A percentile compares a stretch with the other conserved stretches of the same genome.
Conservation (phyloP, 2,888 invertebrate species). For the Unio delphinus region DNA sequence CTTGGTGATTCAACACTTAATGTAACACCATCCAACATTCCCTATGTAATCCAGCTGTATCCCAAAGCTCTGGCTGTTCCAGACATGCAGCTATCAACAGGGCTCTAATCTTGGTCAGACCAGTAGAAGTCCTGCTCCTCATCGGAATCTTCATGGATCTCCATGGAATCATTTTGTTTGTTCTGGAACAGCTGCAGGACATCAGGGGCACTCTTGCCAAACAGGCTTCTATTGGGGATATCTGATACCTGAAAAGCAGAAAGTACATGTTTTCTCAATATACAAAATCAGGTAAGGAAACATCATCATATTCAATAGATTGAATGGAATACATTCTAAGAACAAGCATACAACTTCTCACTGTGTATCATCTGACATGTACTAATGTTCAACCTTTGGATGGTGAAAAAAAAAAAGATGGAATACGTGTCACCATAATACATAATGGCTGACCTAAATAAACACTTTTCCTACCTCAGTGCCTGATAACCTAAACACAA, state of each 20-base stretch:
- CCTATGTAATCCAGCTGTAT: too few species aligned
- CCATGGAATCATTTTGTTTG: constrained; percentile 13
- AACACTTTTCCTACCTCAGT: too few species aligned
- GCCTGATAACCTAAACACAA: too few species aligned
- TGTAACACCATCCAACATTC: too few species aligned
- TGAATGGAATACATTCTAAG: not conserved
- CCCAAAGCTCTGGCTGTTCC: too few species aligned
- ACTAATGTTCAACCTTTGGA: too few species aligned
- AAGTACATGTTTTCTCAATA: not conserved
- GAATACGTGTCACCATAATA: too few species aligned
- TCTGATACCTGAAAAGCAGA: constrained; percentile 8
- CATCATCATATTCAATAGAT: not conserved
- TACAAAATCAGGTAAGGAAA: too few species aligned
- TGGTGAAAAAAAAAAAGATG: too few species aligned
- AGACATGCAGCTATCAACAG: not conserved
- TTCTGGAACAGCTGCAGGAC: constrained; percentile 10
- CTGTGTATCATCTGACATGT: not conserved
- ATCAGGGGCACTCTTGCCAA: constrained; percentile 5
- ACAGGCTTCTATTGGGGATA: constrained; percentile 14
- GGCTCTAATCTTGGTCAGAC: constrained; percentile 21
- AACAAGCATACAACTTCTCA: not conserved
- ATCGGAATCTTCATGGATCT: constrained; percentile 38
- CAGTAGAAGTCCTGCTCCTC: constrained; percentile 42
- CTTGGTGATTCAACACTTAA: too few species aligned
- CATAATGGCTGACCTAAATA: too few species aligned